phyloP scores from a whole-genome alignment of 2,113 vertebrate species.

The Sclerurus mexicanus region DNA sequence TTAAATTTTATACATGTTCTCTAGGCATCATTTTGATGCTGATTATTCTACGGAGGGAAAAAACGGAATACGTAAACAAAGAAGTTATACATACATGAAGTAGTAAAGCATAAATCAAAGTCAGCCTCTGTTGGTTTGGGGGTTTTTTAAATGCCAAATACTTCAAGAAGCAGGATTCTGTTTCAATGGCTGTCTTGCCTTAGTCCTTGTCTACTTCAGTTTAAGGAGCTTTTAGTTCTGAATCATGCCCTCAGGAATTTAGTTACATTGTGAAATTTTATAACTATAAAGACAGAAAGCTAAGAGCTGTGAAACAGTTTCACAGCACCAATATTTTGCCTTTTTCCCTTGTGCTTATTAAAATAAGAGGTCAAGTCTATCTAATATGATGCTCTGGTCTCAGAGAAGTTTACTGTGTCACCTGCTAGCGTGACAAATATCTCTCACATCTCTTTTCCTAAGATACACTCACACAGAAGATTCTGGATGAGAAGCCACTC shows the following conservation, averaged over 20 bases:
- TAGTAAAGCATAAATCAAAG: constrained; percentile 65
- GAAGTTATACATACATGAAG: constrained; percentile 58
- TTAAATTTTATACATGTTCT: constrained; percentile 71
- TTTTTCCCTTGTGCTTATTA: constrained; percentile 9
- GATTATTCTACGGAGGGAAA: constrained; percentile 31
- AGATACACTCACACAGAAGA: background rate
- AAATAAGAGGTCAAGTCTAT: background rate
- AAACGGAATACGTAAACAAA: constrained; percentile 66
- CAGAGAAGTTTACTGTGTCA: constrained; percentile 30
- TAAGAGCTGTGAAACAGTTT: constrained; percentile 51
- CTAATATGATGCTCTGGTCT: background rate
- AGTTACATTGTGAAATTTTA: constrained; percentile 53
- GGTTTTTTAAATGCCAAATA: background rate
- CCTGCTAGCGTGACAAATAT: constrained; percentile 29
- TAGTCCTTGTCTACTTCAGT: constrained; percentile 45
- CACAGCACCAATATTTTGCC: constrained; percentile 35
- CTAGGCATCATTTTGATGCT: constrained; percentile 73
- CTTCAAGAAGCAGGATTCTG: constrained; percentile 56
- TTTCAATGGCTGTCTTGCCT: constrained; percentile 54
- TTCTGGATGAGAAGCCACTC: background rate
- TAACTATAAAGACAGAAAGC: constrained; percentile 49
- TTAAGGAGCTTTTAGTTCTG: constrained; percentile 54
- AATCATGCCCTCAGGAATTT: constrained; percentile 44
- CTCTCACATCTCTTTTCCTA: background rate
- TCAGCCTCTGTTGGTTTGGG: background rate